Evolutionary conservation across 2,113 vertebrate genomes (phyloP).

Genomic region (Dasyurus viverrinus): DNA sequence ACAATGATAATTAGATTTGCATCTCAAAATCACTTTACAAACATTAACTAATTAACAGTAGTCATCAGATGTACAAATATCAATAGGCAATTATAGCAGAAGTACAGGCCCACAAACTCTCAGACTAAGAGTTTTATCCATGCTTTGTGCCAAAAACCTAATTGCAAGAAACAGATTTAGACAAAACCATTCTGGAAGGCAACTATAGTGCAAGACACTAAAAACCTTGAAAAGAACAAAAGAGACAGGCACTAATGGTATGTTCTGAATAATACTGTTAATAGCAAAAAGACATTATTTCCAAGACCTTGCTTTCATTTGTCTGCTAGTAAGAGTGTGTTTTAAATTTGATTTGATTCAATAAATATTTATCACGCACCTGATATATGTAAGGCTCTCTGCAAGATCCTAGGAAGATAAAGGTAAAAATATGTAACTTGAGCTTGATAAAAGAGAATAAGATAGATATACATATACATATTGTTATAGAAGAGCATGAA

Average conservation of each 20-base stretch:
- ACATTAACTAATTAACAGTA: slow-evolving; percentile 57
- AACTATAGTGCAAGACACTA: slow-evolving; percentile 21
- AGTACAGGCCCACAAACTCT: slow-evolving; percentile 34
- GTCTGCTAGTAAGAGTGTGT: background rate
- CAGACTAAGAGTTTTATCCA: slow-evolving; percentile 10
- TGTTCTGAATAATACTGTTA: slow-evolving; percentile 23
- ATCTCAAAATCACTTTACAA: slow-evolving; percentile 56
- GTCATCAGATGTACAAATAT: slow-evolving; percentile 40
- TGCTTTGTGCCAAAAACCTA: slow-evolving; percentile 15
- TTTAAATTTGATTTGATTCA: background rate
- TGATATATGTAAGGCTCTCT: background rate
- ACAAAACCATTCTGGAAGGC: slow-evolving; percentile 13
- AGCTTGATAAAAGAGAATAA: background rate
- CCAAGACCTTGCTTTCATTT: background rate
- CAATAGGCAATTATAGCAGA: slow-evolving; percentile 45
- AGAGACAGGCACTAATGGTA: background rate
- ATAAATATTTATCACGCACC: background rate
- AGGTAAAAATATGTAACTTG: background rate
- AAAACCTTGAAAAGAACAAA: slow-evolving; percentile 38
- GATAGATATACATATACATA: background rate
- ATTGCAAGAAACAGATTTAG: slow-evolving; percentile 29
- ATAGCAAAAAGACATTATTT: background rate
- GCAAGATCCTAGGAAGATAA: background rate
- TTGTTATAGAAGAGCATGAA: background rate
- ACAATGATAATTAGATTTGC: slow-evolving; percentile 29